These are phyloP conservation scores for Tetramorium alpestre DNA, from an alignment of 1,140 invertebrate species.

Conservation along the genomic window DNA sequence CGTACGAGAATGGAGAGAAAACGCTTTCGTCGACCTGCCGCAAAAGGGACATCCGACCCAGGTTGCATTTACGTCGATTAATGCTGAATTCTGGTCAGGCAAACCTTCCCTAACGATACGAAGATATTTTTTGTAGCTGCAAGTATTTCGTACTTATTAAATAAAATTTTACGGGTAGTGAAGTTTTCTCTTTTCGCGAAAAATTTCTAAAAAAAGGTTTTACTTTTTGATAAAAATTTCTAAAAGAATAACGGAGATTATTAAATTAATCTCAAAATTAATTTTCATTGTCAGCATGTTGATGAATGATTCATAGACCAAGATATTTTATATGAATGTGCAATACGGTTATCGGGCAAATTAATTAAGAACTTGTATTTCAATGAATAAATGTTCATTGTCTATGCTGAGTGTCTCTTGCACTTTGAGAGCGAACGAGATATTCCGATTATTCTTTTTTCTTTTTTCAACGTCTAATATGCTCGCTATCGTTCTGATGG, in stretches of 20 bases:
- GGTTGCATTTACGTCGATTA: conserved; percentile 32
- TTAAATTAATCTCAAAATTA: not conserved
- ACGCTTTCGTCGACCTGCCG: conserved; percentile 40
- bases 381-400: not conserved
- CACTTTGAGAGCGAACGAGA: not conserved
- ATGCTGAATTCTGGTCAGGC: not conserved
- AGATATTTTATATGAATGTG: conserved; percentile 5
- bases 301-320: not conserved
- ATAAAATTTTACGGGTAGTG: not conserved
- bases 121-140: not conserved
- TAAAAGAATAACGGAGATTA: not conserved
- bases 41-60: conserved; percentile 32
- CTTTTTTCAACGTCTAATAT: not conserved
- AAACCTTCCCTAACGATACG: not conserved
- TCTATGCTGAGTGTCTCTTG: not conserved
- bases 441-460: conserved; percentile 3
- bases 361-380: conserved; percentile 28
- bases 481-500: conserved; percentile 1
- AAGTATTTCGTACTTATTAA: not conserved
- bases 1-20: conserved; percentile 45
- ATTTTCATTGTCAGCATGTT: not conserved
- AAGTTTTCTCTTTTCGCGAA: not conserved
- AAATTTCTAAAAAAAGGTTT: not conserved
- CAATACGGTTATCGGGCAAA: not conserved
- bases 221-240: not conserved